Conservation (phyloP, 2,797 vertebrate species). For the Syncerus caffer region DNA sequence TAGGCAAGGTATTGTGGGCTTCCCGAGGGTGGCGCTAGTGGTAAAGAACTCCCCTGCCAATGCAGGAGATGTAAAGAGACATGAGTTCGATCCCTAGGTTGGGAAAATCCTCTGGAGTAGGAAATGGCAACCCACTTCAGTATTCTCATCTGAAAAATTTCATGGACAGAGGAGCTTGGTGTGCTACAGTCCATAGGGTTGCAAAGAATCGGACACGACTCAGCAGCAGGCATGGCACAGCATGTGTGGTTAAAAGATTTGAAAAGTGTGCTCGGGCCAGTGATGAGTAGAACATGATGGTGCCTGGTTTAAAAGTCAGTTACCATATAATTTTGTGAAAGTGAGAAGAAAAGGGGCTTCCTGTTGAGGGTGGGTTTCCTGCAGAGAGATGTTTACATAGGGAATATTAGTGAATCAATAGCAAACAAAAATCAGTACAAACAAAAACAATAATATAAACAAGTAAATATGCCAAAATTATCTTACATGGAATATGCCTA, state of each 20-base stretch:
- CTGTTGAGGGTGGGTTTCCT: neutral
- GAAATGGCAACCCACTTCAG: neutral
- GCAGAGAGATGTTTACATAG: neutral
- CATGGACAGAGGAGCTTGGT: neutral
- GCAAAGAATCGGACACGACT: accelerated
- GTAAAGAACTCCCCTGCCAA: neutral
- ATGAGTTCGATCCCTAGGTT: neutral
- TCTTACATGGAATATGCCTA: neutral
- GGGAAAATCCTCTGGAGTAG: neutral
- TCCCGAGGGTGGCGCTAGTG: neutral
- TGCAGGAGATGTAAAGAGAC: neutral
- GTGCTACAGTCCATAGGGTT: neutral
- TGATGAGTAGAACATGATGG: neutral
- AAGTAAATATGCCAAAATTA: neutral
- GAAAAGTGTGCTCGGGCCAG: neutral
- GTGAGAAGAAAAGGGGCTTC: neutral
- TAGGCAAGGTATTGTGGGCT: neutral
- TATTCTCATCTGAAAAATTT: neutral
- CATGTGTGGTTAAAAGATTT: neutral
- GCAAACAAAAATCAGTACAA: neutral
- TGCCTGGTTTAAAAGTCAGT: neutral
- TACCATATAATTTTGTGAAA: neutral
- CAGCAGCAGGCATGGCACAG: neutral
- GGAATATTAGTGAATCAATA: neutral
- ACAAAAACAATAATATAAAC: neutral